A percentile compares a stretch with the other conserved stretches of the same genome.
phyloP scores from a whole-genome alignment of 2,113 vertebrate genomes.

The Morphnarchus princeps region DNA sequence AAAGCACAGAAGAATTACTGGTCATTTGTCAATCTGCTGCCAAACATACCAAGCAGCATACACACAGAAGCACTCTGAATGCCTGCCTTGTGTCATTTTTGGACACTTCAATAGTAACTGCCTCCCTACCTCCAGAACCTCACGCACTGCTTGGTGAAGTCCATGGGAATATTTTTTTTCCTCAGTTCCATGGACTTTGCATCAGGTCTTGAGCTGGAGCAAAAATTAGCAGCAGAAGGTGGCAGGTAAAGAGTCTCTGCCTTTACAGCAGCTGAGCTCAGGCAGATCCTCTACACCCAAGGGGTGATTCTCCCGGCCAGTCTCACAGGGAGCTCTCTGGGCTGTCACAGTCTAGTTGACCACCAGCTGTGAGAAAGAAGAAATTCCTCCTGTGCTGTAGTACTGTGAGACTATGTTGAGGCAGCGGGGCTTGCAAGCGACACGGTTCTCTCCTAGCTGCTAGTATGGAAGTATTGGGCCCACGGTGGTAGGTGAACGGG shows the following conservation, averaged over 20 bases:
- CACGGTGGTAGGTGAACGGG: background rate
- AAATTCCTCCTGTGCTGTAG: background rate
- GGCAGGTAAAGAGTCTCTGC: background rate
- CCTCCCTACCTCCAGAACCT: background rate
- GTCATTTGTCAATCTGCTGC: background rate
- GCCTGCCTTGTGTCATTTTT: background rate
- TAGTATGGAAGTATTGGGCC: background rate
- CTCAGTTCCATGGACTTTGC: background rate
- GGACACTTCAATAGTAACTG: background rate
- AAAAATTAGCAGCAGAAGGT: background rate
- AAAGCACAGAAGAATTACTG: background rate
- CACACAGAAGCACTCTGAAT: background rate
- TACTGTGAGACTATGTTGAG: background rate
- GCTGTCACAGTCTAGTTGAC: accelerated
- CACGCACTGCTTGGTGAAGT: background rate
- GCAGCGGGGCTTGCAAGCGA: background rate
- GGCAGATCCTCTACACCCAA: background rate
- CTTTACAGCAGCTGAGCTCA: background rate
- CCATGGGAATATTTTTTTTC: background rate
- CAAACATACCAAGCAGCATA: background rate
- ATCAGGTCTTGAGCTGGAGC: background rate
- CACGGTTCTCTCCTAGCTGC: background rate
- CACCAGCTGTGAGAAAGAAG: background rate
- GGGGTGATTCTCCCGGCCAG: accelerated
- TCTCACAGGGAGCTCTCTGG: background rate